Evolutionary conservation across 1,140 invertebrate species (phyloP), one percentile per base, ranked within the genome.

Genomic region (Micrasema longulum): DNA sequence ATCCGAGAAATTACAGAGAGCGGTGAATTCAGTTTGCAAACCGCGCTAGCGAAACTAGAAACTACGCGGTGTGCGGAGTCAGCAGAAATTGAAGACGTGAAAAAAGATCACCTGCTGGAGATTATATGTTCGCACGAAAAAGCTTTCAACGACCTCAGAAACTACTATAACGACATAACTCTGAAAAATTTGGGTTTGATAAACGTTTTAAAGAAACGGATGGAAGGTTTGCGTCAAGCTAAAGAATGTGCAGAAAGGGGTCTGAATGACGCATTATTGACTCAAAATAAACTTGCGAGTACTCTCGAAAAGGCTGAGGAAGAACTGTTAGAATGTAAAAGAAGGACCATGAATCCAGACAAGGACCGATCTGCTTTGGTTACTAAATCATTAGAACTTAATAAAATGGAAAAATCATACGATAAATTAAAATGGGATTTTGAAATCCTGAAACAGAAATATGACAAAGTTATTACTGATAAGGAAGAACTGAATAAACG

Each of bases 101-200:
- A 81, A 96, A 96, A 80, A 88, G 89, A 57, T n/a, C 94, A 97
- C 79, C 90, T 96, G 12, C 89, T 89, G 9, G 89, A 91, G 18
- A 79, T 97, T 50, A 93, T 93, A 72, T 89, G 89, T 68, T 90
- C 93, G 76, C 94, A 97, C 79, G 93, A 95, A 71, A 90, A 91
- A 76, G 91, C 92, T 0, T 95, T 96, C 78, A 87, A 88, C 41
- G 93, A 97, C 78, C 91, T 97, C 79, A 97, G 96, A 82, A 93
- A 92, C 79, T 97, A 97, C 84, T 98, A 96, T 77, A 97, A 96
- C 77, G 94, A 97, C 76, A 95, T 97, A 43, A 95, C 94, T 0
- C 81, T 96, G 0, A 97, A 97, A 79, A 97, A 97, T 81, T 85
- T 97, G 69, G 92, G 82, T 80, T 81, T 95, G 6, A 95, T 96